Evolutionary conservation across 2,888 invertebrate genomes (phyloP).

Genomic region (Deilephila porcellus): DNA sequence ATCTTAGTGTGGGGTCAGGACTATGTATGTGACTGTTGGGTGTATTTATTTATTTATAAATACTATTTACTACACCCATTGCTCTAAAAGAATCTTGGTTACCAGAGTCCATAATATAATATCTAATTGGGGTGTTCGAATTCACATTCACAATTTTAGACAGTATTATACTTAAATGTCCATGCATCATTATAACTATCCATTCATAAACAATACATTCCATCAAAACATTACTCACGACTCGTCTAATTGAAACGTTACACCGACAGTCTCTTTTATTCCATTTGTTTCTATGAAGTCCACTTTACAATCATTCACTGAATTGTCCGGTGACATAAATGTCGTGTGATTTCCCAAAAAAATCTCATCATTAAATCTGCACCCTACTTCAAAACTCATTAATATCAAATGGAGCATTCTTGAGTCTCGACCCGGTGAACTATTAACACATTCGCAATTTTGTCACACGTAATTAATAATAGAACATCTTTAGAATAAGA

Average conservation of each 20-base stretch:
- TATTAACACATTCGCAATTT: constrained; percentile 73
- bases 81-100: too few relatives aligned
- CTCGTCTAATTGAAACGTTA: neutral
- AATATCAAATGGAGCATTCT: constrained; percentile 28
- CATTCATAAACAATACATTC: neutral
- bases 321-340: constrained; percentile 10
- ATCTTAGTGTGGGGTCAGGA: too few relatives aligned
- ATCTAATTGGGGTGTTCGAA: too few relatives aligned
- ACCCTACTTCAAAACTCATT: constrained; percentile 14
- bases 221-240: neutral
- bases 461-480: constrained; percentile 78
- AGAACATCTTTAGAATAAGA: constrained; percentile 64
- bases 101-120: too few relatives aligned
- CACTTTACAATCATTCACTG: neutral
- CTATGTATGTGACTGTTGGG: too few relatives aligned
- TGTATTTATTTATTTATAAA: too few relatives aligned
- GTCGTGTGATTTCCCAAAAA: constrained; percentile 4
- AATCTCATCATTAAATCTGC: neutral
- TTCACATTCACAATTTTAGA: too few relatives aligned
- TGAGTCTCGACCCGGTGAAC: constrained; percentile 57
- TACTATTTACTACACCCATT: too few relatives aligned
- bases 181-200: too few relatives aligned
- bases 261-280: neutral
- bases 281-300: neutral
- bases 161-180: too few relatives aligned